Base-by-base conservation (phyloP, 2,113 vertebrate genomes). In the Phasianus colchicus region DNA sequence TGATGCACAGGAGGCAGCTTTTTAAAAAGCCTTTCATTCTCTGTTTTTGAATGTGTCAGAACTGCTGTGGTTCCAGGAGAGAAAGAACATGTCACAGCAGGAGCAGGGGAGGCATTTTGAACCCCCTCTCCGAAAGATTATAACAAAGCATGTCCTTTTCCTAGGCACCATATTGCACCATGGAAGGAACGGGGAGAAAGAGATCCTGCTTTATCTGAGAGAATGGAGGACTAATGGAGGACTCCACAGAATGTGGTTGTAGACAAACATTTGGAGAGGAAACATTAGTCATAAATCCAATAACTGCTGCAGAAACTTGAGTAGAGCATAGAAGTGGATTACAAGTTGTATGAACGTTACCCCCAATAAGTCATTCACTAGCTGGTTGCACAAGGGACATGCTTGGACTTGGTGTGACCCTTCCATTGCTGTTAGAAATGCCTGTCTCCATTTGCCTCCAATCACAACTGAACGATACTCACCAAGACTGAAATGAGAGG, bases 11-110 rank as follows among this genome's bases (percentile, higher is more conserved):
- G 70, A 81, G 70, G 76, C 61, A 89, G 80, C 70, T 7, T 76
- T 93, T 92, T 18, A 83, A 78, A 47, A 48, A 54, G n/a, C 40
- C 87, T 91, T 92, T 83, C 69, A 48, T 60, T 40, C 54, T 52
- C 55, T 30, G 29, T 5, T 27, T 55, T 71, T 12, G 47, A 72
- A 3, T 63, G 34, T 72, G 75, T 87, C 82, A 89, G 71, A 76
- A 91, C 27, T 5, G 2, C 24, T 4, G 2, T 45, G 18, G 60
- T 50, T 88, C 75, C 60, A 83, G 64, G 32, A 70, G 61, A 69
- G 80, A 61, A 64, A 60, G 79, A 50, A 43, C 32, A 32, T 15
- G 14, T 77, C 80, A 42, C 88, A 92, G 86, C 76, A 34, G 90
- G 92, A 55, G 50, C 38, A 16, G 18, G 4, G n/a, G 21, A 70